These are phyloP conservation scores for Pterobdella sp. DNA, from an alignment of 2,888 invertebrate species.

Conservation along the genomic window DNA sequence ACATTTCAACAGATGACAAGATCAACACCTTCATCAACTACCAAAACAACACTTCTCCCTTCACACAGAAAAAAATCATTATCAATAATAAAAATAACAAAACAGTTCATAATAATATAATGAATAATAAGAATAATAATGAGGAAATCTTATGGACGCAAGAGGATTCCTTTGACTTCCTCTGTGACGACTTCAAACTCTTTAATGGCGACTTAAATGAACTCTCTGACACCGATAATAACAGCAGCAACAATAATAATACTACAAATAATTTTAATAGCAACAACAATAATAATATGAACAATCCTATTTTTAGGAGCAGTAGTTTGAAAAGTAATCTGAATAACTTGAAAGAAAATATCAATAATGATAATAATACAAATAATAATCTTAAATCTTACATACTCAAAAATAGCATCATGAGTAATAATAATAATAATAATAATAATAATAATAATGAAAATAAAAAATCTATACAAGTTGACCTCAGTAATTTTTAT, in stretches of 20 bases:
- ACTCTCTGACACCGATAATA: neutral
- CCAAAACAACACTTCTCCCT: neutral
- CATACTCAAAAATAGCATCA: neutral
- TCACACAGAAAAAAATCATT: neutral
- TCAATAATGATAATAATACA: neutral
- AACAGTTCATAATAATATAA: neutral
- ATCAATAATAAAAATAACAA: neutral
- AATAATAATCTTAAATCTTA: neutral
- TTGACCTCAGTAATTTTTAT: neutral
- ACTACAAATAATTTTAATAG: neutral
- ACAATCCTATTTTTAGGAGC: no score
- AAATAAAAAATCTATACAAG: neutral
- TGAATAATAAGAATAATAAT: neutral
- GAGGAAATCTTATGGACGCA: no score
- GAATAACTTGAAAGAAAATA: no score
- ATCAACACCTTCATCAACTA: neutral
- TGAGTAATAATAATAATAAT: neutral
- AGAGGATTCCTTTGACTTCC: conserved; percentile 4
- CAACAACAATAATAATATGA: neutral
- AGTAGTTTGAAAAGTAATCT: no score
- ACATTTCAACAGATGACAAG: neutral
- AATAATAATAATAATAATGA: neutral
- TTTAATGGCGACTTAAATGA: conserved; percentile 1
- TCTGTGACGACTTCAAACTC: neutral
- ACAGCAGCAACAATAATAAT: neutral